Base-by-base conservation (phyloP, 2,888 invertebrate species). In the Ormyrus nitidulus region DNA sequence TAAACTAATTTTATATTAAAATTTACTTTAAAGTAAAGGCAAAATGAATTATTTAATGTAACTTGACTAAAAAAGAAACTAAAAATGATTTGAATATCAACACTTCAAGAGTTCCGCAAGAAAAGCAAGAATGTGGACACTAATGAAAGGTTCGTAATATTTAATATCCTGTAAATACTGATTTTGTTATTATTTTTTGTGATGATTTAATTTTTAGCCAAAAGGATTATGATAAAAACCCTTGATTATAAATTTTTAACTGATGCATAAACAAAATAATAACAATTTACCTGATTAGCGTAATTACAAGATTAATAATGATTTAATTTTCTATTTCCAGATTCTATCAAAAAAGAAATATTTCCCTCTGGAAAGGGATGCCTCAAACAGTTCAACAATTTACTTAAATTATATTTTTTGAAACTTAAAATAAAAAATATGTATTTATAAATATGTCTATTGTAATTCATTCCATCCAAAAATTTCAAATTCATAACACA, bases 141-240 rank as follows among this genome's bases (percentile, higher is more conserved):
- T 53, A 7, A 4, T 4, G 7, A 65, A 65, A 74, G 74, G 74
- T 74, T 19, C 6, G 58, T 74, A 74, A 13, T 11, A 34, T 65
- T 19, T 6, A 53, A 10, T 59, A 51, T 10, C 49, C 7, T 56
- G 11, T 10, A 58, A 19, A 13, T 34, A 53, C 0, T n/a, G 48
- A 11, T 56, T 58, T 65, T 74, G 74, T 74, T 74, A 54, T 64
- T 62, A 61, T 73, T 73, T 73, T 19, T 19, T 73, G 13, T 74
- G 74, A 74, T 74, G 74, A 74, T 65, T 49, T 54, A 6, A 48
- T 56, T 49, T 53, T 69, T 46, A 77, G 73, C 78, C 72, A 78
- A 78, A 78, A 78, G 78, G 78, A 78, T 78, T 78, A 78, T 78
- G 78, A 78, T 46, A 72, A 70, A 59, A 54, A 68, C 51, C 8